Conservation (phyloP, 2,797 vertebrate genomes). For the Paedocypris micromegethes region DNA sequence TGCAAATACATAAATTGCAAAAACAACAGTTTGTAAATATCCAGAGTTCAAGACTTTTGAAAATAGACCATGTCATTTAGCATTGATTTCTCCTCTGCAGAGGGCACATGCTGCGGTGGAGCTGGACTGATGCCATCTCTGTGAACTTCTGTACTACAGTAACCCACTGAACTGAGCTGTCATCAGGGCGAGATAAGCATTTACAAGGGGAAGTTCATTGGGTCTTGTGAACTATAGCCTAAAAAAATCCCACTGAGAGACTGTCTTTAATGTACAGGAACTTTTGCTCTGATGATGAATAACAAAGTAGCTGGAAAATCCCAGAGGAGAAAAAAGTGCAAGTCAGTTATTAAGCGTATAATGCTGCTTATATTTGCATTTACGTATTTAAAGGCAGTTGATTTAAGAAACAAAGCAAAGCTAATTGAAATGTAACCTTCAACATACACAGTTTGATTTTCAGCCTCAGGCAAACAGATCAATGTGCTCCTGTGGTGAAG, state of each 20-base stretch:
- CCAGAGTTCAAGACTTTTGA: neutral
- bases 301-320: conserved; percentile 6
- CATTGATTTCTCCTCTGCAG: neutral
- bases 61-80: neutral
- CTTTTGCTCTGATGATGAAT: neutral
- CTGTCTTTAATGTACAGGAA: neutral
- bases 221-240: neutral
- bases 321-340: no score
- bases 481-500: conserved; percentile 11
- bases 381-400: no score
- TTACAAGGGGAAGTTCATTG: neutral
- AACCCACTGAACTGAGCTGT: neutral
- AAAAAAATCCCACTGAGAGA: conserved; percentile 3
- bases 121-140: neutral
- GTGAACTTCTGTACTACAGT: neutral
- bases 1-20: neutral
- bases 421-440: neutral
- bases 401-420: neutral
- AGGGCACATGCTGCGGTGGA: neutral
- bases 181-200: neutral
- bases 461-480: neutral
- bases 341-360: neutral
- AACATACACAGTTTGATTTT: neutral
- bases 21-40: neutral
- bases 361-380: neutral